Evolutionary conservation across 2,113 vertebrate genomes (phyloP).

Genomic region (Cryptotis parvus): DNA sequence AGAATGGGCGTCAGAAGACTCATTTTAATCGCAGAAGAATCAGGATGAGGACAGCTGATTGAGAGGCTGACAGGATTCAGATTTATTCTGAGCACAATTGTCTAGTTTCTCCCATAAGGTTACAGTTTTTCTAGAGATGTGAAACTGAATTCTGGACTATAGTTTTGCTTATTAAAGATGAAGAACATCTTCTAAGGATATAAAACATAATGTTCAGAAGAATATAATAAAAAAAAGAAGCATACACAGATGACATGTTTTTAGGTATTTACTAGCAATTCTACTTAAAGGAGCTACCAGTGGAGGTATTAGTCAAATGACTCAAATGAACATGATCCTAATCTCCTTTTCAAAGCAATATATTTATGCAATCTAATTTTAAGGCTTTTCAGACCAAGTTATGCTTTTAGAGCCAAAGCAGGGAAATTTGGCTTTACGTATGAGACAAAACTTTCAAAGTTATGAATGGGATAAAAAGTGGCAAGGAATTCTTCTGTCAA

Average conservation of each 20-base stretch:
- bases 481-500: slow-evolving; percentile 19
- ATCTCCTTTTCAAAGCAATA: neutral
- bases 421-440: slow-evolving; percentile 33
- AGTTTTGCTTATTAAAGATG: neutral
- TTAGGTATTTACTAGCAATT: neutral
- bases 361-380: slow-evolving; percentile 2
- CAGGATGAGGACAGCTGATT: neutral
- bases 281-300: neutral
- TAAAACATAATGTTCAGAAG: neutral
- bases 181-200: neutral
- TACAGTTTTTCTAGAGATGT: neutral
- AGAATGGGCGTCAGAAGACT: neutral
- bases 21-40: neutral
- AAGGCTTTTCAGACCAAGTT: neutral
- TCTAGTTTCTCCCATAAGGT: neutral
- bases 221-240: neutral
- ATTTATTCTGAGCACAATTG: neutral
- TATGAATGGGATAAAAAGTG: neutral
- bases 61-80: neutral
- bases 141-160: neutral
- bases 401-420: neutral
- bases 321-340: neutral
- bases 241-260: neutral
- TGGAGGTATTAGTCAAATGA: neutral
- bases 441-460: neutral